Conservation (phyloP, 1,140 invertebrate species). For the Euwallacea similis region DNA sequence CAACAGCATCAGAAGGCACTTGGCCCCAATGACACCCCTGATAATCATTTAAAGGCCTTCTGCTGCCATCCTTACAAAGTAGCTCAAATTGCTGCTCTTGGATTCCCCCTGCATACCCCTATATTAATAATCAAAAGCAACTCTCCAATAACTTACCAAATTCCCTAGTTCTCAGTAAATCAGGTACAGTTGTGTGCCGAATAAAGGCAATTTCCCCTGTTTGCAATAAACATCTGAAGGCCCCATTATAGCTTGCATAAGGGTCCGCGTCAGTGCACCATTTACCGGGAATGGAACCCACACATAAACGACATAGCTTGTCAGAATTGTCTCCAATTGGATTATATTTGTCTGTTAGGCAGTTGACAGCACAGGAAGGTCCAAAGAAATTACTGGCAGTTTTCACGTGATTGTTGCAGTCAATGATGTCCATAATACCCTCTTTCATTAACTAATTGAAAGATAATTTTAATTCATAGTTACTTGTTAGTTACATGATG, state of each 20-base stretch:
- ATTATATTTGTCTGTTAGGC: constrained; percentile 89
- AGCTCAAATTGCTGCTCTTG: constrained; percentile 74
- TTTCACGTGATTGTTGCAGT: constrained; percentile 97
- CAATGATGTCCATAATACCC: constrained; percentile 78
- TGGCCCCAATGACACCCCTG: constrained; percentile 83
- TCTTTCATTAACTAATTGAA: constrained; percentile 73
- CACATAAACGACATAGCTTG: constrained; percentile 82
- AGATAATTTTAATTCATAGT: constrained; percentile 29
- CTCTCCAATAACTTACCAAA: constrained; percentile 53
- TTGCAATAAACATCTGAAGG: constrained; percentile 82
- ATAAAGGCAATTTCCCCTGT: constrained; percentile 91
- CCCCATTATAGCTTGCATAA: constrained; percentile 88
- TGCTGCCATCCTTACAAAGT: constrained; percentile 81
- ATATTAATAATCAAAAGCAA: neutral
- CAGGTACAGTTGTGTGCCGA: constrained; percentile 79
- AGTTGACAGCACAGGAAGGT: constrained; percentile 90
- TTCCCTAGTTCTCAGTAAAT: constrained; percentile 65
- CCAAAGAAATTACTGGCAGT: constrained; percentile 88
- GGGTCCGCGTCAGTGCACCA: constrained; percentile 86
- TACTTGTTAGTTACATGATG: neutral
- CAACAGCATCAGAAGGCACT: constrained; percentile 84
- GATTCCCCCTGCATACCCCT: constrained; percentile 11
- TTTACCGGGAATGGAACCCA: constrained; percentile 72
- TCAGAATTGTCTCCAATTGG: constrained; percentile 82
- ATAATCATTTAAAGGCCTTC: constrained; percentile 71